Evolutionary conservation across 2,888 invertebrate species (phyloP), one percentile per base, ranked within the genome.

Genomic region (Nudaria mundana): DNA sequence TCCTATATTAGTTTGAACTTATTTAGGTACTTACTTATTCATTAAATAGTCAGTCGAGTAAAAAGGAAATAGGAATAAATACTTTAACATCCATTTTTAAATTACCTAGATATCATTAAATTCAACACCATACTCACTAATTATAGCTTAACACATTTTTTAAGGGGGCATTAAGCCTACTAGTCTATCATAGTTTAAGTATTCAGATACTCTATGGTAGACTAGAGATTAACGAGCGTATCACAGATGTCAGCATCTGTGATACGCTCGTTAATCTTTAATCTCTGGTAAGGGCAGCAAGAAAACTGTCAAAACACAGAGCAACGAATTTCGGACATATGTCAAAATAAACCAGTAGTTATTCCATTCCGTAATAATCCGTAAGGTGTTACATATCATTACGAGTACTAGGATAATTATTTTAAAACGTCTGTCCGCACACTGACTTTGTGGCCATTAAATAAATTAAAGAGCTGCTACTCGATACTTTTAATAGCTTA

Each of bases 261-360:
- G 8, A 12, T 20, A 12, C 3, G 5, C 7, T 5, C 13, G n/a
- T 22, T 13, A 31, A 34, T 34, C 8, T 25, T 12, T n/a, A 20
- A n/a, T 12, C 13, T 8, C 8, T 14, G 10, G 1, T n/a, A 4
- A 34, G 16, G 7, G 5, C 4, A 29, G 3, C 5, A 13, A 16
- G n/a, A 16, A 30, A 24, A 13, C 44, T 43, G 41, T 44, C 30
- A 41, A 45, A 32, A 26, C 24, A 22, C 15, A 36, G n/a, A n/a
- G n/a, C n/a, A n/a, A n/a, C n/a, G n/a, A n/a, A n/a, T n/a, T n/a
- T n/a, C n/a, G n/a, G n/a, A n/a, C n/a, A n/a, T n/a, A n/a, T n/a
- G n/a, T n/a, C n/a, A n/a, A n/a, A n/a, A n/a, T n/a, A n/a, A 53
- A 53, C 50, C 53, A 51, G 48, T 44, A 56, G 56, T 47, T 26